phyloP scores from a whole-genome alignment of 1,140 invertebrate species.

The Neuroterus valhalla region DNA sequence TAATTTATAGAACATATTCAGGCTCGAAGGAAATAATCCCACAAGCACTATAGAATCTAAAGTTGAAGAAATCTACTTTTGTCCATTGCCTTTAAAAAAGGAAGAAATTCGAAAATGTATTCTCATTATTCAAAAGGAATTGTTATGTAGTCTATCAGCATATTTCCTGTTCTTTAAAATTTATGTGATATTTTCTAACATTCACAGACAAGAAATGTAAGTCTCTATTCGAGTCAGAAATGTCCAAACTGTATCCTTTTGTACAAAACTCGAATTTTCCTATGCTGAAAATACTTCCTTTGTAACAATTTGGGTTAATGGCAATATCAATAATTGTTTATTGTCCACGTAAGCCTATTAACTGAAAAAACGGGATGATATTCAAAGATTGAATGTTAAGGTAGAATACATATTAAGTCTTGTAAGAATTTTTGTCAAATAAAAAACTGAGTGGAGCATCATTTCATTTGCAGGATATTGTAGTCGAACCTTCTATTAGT shows the following conservation, averaged over 20 bases:
- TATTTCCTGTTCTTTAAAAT: no score
- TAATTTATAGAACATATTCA: background rate
- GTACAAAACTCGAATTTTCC: constrained; percentile 37
- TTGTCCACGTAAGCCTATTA: constrained; percentile 32
- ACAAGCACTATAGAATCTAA: background rate
- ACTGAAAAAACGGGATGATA: background rate
- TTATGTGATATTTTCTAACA: background rate
- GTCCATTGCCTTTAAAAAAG: background rate
- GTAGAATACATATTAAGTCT: background rate
- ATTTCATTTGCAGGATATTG: no score
- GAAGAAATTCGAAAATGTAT: background rate
- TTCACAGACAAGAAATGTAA: constrained; percentile 27
- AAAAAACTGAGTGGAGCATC: no score
- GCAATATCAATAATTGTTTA: constrained; percentile 32
- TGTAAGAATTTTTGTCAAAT: background rate
- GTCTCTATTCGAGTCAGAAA: constrained; percentile 32
- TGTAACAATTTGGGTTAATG: constrained; percentile 32
- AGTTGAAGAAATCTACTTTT: background rate
- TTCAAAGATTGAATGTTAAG: background rate
- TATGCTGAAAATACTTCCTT: constrained; percentile 17
- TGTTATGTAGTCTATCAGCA: no score
- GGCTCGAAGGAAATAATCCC: background rate
- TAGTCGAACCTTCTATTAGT: no score
- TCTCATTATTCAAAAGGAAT: background rate
- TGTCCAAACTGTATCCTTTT: constrained; percentile 33